Base-by-base conservation (phyloP, 1,140 invertebrate species). In the Arion vulgaris region DNA sequence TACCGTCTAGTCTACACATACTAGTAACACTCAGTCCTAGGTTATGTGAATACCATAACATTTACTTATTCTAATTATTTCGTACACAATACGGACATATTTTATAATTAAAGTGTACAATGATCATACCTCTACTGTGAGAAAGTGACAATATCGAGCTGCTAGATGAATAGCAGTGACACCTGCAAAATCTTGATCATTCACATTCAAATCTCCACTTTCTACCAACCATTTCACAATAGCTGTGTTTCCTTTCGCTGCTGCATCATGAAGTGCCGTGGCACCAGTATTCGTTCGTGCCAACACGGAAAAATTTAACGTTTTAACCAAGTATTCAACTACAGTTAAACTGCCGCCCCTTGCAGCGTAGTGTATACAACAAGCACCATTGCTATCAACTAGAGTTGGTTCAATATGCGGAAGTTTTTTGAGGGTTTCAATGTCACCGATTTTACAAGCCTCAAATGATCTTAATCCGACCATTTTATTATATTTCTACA, bases 61-160 rank as follows among this genome's bases (percentile, higher is more conserved):
- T n/a, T n/a, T n/a, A n/a, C n/a, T n/a, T n/a, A n/a, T n/a, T n/a
- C n/a, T n/a, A n/a, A n/a, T n/a, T n/a, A n/a, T n/a, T n/a, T n/a
- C n/a, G n/a, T n/a, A n/a, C n/a, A n/a, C n/a, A n/a, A n/a, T n/a
- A n/a, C n/a, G n/a, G n/a, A n/a, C n/a, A n/a, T n/a, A n/a, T n/a
- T n/a, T n/a, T n/a, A n/a, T n/a, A n/a, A n/a, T n/a, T n/a, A n/a
- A n/a, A n/a, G n/a, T n/a, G n/a, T n/a, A 5, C 15, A 15, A 45
- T 76, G 28, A 28, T 34, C 66, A 26, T 81, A 81, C 80, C 87
- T 93, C 92, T 28, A 94, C 88, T 36, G 94, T 93, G 88, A 93
- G 92, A 84, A 93, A 86, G 62, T 94, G 91, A 53, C 94, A 93
- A 92, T 94, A 94, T 85, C 92, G 89, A 4, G 92, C 91, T 13